A percentile compares a stretch with the other conserved stretches of the same genome.
phyloP scores from a whole-genome alignment of 2,113 vertebrate species.

The Isurus oxyrinchus region DNA sequence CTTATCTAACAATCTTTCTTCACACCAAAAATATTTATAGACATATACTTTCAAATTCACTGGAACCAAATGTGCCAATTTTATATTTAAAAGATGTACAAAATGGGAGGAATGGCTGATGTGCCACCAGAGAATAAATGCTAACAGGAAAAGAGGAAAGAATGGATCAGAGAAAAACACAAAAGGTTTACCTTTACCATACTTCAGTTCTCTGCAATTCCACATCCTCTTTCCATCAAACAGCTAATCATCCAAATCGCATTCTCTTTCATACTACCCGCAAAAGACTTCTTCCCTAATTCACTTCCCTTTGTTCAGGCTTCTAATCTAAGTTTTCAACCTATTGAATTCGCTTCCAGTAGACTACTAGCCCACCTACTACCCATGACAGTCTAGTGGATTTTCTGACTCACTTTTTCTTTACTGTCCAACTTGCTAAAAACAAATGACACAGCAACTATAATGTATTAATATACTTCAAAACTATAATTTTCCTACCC shows the following conservation, averaged over 20 bases:
- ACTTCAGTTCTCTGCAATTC: conserved; percentile 5
- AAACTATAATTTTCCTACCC: not conserved
- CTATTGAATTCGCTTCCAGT: not conserved
- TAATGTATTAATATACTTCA: not conserved
- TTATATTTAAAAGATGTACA: not conserved
- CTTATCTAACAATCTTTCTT: not conserved
- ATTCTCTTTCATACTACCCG: not conserved
- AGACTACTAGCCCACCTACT: not conserved
- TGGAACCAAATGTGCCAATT: not conserved
- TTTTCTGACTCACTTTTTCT: not conserved
- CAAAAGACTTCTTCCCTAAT: not conserved
- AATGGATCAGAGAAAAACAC: not conserved
- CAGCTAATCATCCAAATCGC: not conserved
- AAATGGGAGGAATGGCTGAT: not conserved
- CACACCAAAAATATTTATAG: not conserved
- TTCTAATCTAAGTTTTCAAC: not conserved
- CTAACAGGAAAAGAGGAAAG: conserved; percentile 17
- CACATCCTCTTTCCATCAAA: conserved; percentile 28
- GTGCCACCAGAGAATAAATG: not conserved
- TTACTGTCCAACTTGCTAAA: not conserved
- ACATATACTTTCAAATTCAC: not conserved
- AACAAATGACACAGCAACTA: not conserved
- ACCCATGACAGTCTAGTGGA: not conserved
- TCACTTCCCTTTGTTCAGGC: conserved; percentile 17
- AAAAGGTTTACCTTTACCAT: not conserved